A percentile compares a stretch with the other conserved stretches of the same genome.
Evolutionary conservation across 2,113 vertebrate species (phyloP).

Genomic region (Neotragus pygmaeus): DNA sequence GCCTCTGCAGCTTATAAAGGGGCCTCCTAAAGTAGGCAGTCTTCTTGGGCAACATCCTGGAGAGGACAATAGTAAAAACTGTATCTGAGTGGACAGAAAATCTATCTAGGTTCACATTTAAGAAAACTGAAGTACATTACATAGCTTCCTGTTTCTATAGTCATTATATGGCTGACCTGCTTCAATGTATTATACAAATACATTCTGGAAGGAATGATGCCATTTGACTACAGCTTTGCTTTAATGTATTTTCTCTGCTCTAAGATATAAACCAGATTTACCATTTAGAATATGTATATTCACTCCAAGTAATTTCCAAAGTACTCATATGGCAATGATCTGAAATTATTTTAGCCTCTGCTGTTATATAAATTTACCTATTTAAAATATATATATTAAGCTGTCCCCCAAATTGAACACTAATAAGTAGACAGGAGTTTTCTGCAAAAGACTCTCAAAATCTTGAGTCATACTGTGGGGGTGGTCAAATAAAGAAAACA

Average conservation of each 20-base stretch:
- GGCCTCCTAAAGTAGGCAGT: not conserved
- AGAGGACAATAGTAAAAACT: not conserved
- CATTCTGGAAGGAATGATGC: not conserved
- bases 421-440: not conserved
- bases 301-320: not conserved
- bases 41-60: not conserved
- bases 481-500: not conserved
- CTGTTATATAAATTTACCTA: not conserved
- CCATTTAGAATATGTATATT: not conserved
- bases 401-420: not conserved
- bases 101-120: not conserved
- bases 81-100: not conserved
- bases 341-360: not conserved
- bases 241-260: not conserved
- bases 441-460: not conserved
- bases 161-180: not conserved
- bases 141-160: not conserved
- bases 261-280: not conserved
- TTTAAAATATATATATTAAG: slow-evolving; percentile 14
- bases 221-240: not conserved
- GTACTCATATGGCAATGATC: not conserved
- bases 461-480: not conserved
- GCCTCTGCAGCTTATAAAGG: not conserved
- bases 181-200: not conserved
- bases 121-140: not conserved